Evolutionary conservation across 92 coral and sea anemone species (phyloP).

Genomic region (Phymanthus crucifer): DNA sequence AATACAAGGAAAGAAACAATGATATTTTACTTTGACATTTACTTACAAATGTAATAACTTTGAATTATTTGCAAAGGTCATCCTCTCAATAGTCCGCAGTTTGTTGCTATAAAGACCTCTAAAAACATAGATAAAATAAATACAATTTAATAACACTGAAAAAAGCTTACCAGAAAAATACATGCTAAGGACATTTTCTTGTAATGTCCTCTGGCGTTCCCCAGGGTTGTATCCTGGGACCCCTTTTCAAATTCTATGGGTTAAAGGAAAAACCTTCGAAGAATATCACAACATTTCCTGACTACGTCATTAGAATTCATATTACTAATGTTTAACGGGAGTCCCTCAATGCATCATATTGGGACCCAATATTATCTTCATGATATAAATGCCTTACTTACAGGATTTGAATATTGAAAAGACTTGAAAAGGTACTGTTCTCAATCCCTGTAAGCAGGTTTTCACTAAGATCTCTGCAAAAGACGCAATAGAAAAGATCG

Average conservation of each 20-base stretch:
- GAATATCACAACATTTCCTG: neutral
- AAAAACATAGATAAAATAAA: neutral
- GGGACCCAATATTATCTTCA: neutral
- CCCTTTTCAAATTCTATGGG: neutral
- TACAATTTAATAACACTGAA: neutral
- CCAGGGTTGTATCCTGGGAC: too few species aligned
- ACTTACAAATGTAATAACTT: conserved; percentile 37
- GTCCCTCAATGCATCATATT: neutral
- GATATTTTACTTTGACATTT: too few species aligned
- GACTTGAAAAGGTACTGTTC: conserved; percentile 11
- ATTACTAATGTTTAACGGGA: too few species aligned
- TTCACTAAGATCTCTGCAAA: conserved; percentile 34
- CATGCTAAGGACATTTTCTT: too few species aligned
- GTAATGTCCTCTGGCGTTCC: neutral
- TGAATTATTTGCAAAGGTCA: conserved; percentile 30
- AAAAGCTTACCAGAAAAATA: neutral
- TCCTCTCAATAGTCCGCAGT: conserved; percentile 8
- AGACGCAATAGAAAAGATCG: too few species aligned
- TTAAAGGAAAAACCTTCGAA: neutral
- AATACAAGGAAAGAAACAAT: too few species aligned
- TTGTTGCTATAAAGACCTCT: conserved; percentile 46
- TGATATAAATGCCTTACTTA: neutral
- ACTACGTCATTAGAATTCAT: too few species aligned
- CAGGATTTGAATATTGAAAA: conserved; percentile 24
- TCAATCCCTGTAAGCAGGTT: conserved; percentile 30